These are phyloP conservation scores for Elephas maximus DNA, from an alignment of 2,113 vertebrate genomes.

Conservation along the genomic window DNA sequence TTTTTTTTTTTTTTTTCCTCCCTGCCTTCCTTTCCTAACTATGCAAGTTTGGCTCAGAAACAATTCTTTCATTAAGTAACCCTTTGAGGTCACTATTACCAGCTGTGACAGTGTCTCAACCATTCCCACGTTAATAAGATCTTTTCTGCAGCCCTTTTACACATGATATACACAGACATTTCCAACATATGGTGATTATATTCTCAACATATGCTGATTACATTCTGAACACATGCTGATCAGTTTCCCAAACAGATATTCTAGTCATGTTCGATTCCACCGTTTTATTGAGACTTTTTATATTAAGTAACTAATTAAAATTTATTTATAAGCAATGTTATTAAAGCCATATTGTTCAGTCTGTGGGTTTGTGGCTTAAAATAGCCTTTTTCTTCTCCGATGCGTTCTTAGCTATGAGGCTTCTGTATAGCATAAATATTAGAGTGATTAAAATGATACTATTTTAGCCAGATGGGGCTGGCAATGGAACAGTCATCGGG, in stretches of 20 bases:
- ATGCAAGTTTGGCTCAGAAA: slow-evolving; percentile 3
- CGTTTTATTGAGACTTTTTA: slow-evolving; percentile 51
- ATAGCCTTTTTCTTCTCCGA: neutral
- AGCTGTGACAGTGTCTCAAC: slow-evolving; percentile 49
- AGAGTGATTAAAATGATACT: slow-evolving; percentile 21
- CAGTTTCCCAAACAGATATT: slow-evolving; percentile 61
- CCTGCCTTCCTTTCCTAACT: slow-evolving; percentile 18
- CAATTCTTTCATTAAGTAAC: slow-evolving; percentile 30
- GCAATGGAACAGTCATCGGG: neutral
- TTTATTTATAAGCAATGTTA: slow-evolving; percentile 45
- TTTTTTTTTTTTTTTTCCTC: slow-evolving; percentile 31
- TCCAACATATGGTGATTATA: slow-evolving; percentile 49
- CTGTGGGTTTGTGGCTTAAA: neutral
- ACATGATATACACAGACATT: slow-evolving; percentile 53
- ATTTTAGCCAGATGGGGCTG: neutral
- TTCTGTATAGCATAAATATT: slow-evolving; percentile 6
- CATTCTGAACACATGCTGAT: slow-evolving; percentile 55
- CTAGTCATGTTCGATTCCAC: neutral
- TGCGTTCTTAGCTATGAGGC: neutral
- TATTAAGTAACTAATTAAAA: slow-evolving; percentile 48
- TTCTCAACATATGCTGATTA: slow-evolving; percentile 58
- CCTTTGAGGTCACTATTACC: slow-evolving; percentile 22
- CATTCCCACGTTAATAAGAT: slow-evolving; percentile 53
- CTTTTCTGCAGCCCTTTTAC: slow-evolving; percentile 30
- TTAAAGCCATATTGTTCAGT: slow-evolving; percentile 18